Base-by-base conservation (phyloP, 2,797 vertebrate genomes). In the Acipenser transmontanus region DNA sequence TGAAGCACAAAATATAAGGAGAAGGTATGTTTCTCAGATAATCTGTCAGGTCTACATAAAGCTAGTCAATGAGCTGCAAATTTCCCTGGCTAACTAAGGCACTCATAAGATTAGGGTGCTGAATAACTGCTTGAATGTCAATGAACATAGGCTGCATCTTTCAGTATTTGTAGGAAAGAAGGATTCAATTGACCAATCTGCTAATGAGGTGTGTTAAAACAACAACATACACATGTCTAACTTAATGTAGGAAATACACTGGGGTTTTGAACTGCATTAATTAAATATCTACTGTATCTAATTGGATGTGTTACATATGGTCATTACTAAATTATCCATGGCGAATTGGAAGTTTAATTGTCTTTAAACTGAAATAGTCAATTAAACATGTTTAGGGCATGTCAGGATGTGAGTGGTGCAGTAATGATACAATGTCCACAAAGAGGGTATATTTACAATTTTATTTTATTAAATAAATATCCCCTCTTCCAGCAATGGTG, bases 331-430 rank as follows among this genome's bases (percentile, higher is more conserved):
- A 85, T 86, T 82, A 78, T 62, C 81, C 78, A 59, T 79, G 78
- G 77, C 79, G 87, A 88, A 89, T 82, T 82, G 70, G 14, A 50
- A 63, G 71, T 78, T 73, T 77, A 83, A 81, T 83, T 81, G 73
- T 73, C 70, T 73, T 77, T 81, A 77, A 77, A 76, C 64, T 76
- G 70, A 81, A 84, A 81, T 64, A 86, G 17, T 17, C 47, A 61
- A 61, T 61, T 61, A 61, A 61, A 1, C 17, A 17, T 17, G 17
- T 17, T 17, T 17, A 17, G 1, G 17, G 14, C 34, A 61, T 17
- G 17, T 17, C 17, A 17, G 17, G 17, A 17, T 17, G 17, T 17
- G 17, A 17, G 17, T 17, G 17, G 17, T 17, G 17, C 17, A 17
- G 17, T 17, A 17, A 17, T 17, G 17, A 17, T 17, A 17, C 17